Base-by-base conservation (phyloP, 2,888 invertebrate genomes). In the Napeogenes sylphis region DNA sequence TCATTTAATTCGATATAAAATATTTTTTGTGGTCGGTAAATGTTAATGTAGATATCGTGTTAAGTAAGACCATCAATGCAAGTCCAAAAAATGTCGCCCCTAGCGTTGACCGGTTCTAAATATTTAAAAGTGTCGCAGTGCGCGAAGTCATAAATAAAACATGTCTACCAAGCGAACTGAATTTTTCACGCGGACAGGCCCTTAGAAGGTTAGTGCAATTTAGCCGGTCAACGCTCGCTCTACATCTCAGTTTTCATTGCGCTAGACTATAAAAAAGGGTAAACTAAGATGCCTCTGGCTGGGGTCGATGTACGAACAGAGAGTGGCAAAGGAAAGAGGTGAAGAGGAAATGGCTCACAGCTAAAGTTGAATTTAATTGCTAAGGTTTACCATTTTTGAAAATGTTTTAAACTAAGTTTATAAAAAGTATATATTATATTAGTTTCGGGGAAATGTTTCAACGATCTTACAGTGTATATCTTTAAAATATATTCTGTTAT, bases 101-200 rank as follows among this genome's bases (percentile, higher is more conserved):
- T 53, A 13, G 42, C 30, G 42, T 12, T n/a, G 12, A 45, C 55
- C 75, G 80, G 79, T 75, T 73, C 80, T 87, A 81, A 87, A 87
- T 86, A 85, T 87, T 87, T 82, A 77, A 87, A 76, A 71, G 75
- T 71, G 78, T 82, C 84, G 87, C 87, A 87, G 70, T 87, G 85
- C 85, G 84, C 83, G 75, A 71, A 68, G 73, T 71, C 74, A 80
- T 87, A 84, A 81, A 86, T 87, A 88, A 87, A 85, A 86, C 84
- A 86, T 85, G 80, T 69, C 75, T 72, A 71, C 77, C 77, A 73
- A 77, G 79, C 74, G 77, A 75, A 72, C 75, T 87, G 80, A 87
- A 87, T 87, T 84, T 87, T 87, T 85, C 76, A 87, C 77, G 76
- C 75, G 74, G 66, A 62, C 74, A 74, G 71, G 73, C 65, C 68